Conservation (phyloP, 2,113 vertebrate species). For the Butorides virescens region DNA sequence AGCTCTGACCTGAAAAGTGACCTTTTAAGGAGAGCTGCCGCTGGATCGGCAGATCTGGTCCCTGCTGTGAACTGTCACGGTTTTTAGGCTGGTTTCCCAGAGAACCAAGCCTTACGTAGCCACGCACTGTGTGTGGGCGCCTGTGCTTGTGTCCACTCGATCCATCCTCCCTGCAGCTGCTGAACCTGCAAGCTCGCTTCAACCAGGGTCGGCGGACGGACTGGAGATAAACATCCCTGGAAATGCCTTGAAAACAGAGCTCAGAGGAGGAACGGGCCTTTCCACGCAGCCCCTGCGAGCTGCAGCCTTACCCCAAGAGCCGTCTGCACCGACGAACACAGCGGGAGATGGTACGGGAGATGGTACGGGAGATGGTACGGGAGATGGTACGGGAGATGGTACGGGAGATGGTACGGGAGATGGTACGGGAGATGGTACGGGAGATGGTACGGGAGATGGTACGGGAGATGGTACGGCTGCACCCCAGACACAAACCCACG, state of each 20-base stretch:
- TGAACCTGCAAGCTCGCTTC: background rate
- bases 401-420: fast-evolving
- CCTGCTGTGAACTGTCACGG: background rate
- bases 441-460: background rate
- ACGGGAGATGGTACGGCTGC: background rate
- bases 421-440: fast-evolving
- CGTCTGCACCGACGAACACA: background rate
- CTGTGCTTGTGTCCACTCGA: fast-evolving
- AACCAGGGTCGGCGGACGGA: fast-evolving
- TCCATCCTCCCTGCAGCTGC: background rate
- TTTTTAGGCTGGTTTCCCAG: slow-evolving; percentile 3
- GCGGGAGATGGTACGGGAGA: fast-evolving
- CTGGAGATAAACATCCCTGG: fast-evolving
- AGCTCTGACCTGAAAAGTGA: background rate
- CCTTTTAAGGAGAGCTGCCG: background rate
- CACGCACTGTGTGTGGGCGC: background rate
- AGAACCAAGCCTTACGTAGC: background rate
- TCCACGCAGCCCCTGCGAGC: background rate
- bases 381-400: background rate
- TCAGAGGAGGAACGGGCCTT: background rate
- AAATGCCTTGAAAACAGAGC: background rate
- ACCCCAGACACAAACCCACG: background rate
- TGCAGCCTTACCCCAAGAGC: background rate
- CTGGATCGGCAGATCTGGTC: background rate
- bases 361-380: fast-evolving